Base-by-base conservation (phyloP, 2,888 invertebrate species). In the Noctua janthina region DNA sequence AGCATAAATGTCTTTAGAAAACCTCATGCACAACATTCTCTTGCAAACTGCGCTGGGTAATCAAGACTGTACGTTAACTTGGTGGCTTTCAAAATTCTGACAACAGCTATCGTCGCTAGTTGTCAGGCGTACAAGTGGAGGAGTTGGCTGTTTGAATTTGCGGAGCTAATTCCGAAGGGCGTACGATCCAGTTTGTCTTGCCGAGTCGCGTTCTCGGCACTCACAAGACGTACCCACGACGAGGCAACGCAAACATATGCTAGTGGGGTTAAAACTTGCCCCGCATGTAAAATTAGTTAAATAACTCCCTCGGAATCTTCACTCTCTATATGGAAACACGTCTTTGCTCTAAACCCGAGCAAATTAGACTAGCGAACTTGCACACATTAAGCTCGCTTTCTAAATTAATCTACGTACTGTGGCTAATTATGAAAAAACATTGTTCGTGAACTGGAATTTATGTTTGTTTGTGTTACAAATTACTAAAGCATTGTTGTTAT, bases 201-300 rank as follows among this genome's bases (percentile, higher is more conserved):
- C 85, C 83, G 87, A 90, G 82, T 84, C 85, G 83, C 86, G 82
- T 81, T 85, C 87, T 88, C 86, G 87, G 90, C 87, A 91, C 91
- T 90, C 90, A 87, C 91, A 82, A 91, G 90, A 91, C 82, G 89
- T 87, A 88, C 88, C 84, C 88, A 81, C 87, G 92, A 91, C 92
- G 91, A 91, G 91, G 91, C 92, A 94, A 94, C 89, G 92, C 94
- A 95, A 95, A 94, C 94, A 95, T 90, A 95, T 93, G 94, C 93
- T 92, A 93, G 92, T 91, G 92, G 92, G 93, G 94, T 95, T 95
- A 94, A 95, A 96, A 96, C 95, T 95, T 95, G 92, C 92, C 92
- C 93, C 93, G 94, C 94, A 94, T 95, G 94, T 95, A 94, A 95
- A 96, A 95, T 96, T 95, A 94, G 95, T 95, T 94, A 94, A 95